A percentile compares a stretch with the other conserved stretches of the same genome.
phyloP scores from a whole-genome alignment of 2,797 vertebrate species.

The Acropternis orthonyx region DNA sequence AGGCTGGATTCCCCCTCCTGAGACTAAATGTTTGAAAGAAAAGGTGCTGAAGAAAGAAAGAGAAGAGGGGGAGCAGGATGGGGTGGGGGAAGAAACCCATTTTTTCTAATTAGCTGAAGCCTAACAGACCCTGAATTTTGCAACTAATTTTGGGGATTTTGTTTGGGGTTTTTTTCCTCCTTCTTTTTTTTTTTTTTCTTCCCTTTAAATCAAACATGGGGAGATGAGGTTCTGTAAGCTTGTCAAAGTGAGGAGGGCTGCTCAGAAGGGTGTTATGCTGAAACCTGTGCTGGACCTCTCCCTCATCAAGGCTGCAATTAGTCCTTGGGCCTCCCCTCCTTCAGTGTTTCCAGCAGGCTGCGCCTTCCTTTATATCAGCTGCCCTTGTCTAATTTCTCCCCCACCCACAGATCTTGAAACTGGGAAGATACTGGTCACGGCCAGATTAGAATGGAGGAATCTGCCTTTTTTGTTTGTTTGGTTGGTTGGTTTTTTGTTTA shows the following conservation, averaged over 20 bases:
- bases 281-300: slow-evolving; percentile 29
- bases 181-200: neutral
- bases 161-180: fast-evolving
- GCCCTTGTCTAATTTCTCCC: neutral
- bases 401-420: slow-evolving; percentile 5
- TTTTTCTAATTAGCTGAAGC: slow-evolving; percentile 98
- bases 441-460: neutral
- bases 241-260: slow-evolving; percentile 73
- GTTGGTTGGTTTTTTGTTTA: too few species aligned
- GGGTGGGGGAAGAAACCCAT: slow-evolving; percentile 85
- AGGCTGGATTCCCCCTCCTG: slow-evolving; percentile 87
- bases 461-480: neutral
- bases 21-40: slow-evolving; percentile 87
- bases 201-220: neutral
- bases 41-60: slow-evolving; percentile 85
- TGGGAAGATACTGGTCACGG: neutral
- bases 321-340: neutral
- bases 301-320: neutral
- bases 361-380: neutral
- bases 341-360: neutral
- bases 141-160: slow-evolving; percentile 78
- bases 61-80: slow-evolving; percentile 60
- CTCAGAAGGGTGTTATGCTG: slow-evolving; percentile 49
- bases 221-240: slow-evolving; percentile 76
- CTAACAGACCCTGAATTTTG: slow-evolving; percentile 89